These are phyloP conservation scores for Ctenomys sociabilis DNA, from an alignment of 2,113 vertebrate genomes.

Conservation along the genomic window DNA sequence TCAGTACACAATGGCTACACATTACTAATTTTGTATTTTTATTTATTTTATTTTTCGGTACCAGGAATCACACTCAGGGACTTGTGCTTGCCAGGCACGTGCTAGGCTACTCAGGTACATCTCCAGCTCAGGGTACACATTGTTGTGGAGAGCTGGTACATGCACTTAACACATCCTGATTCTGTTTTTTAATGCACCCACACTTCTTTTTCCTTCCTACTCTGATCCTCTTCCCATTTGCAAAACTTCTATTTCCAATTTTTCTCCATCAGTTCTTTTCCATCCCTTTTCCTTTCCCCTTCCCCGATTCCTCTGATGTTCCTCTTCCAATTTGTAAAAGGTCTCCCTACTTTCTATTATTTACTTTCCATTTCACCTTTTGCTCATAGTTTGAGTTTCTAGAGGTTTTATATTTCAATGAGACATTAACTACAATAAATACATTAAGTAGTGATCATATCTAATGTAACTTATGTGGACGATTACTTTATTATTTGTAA, in stretches of 20 bases:
- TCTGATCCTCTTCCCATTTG: background rate
- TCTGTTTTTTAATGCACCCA: background rate
- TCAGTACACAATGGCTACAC: background rate
- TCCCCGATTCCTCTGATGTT: background rate
- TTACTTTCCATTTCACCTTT: background rate
- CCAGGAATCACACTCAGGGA: no score
- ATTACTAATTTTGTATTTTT: no score
- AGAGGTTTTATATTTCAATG: background rate
- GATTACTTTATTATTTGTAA: background rate
- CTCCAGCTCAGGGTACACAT: no score
- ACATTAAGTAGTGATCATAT: background rate
- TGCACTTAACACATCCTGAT: background rate
- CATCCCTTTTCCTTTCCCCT: background rate
- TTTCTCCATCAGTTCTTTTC: background rate
- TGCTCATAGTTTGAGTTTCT: background rate
- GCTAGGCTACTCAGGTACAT: no score
- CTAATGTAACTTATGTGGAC: background rate
- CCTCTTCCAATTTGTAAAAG: background rate
- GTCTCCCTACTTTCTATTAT: background rate
- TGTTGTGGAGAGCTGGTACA: background rate
- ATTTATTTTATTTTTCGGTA: no score
- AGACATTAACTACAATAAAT: background rate
- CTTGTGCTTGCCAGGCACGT: no score
- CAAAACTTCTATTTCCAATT: background rate
- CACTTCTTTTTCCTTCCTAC: background rate